These are phyloP conservation scores for Noturus placidus DNA, from an alignment of 2,113 vertebrate genomes.

Conservation along the genomic window DNA sequence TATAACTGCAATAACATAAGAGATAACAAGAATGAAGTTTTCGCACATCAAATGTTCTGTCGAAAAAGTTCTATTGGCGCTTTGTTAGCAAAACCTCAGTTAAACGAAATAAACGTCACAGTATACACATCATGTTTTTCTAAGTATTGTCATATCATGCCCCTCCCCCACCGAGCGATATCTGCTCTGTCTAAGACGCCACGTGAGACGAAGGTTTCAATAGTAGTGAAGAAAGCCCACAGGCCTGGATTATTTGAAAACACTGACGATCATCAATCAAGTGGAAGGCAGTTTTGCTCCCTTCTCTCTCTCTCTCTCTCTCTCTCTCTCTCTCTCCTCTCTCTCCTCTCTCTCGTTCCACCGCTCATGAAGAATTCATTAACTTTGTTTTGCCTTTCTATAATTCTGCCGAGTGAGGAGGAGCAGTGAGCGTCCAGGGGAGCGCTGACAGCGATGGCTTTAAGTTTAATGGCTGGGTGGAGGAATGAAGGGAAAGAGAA, in stretches of 20 bases:
- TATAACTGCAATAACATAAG: neutral
- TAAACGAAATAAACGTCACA: neutral
- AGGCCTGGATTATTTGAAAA: slow-evolving; percentile 50
- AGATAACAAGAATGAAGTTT: neutral
- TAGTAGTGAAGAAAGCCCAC: slow-evolving; percentile 23
- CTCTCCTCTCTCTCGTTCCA: slow-evolving; percentile 25
- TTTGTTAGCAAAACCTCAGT: neutral
- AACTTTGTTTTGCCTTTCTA: slow-evolving; percentile 51
- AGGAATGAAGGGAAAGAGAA: slow-evolving; percentile 2
- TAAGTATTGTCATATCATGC: neutral
- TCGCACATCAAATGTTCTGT: neutral
- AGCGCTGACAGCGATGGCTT: slow-evolving; percentile 39
- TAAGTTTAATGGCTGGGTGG: slow-evolving; percentile 41
- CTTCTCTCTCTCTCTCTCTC: slow-evolving; percentile 18
- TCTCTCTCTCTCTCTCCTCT: slow-evolving; percentile 11
- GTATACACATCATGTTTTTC: no score
- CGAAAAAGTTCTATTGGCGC: neutral
- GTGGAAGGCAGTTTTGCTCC: slow-evolving; percentile 21
- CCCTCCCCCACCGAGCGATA: neutral
- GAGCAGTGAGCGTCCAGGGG: slow-evolving; percentile 20
- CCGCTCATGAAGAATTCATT: slow-evolving; percentile 54
- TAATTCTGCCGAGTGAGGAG: slow-evolving; percentile 44
- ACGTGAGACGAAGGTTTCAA: slow-evolving; percentile 21
- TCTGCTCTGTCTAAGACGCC: neutral
- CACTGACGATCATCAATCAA: slow-evolving; percentile 48